Percentiles rank a stretch among this genome's conserved stretches.
Conservation (phyloP, 2,888 invertebrate species). For the Phengaris arion region DNA sequence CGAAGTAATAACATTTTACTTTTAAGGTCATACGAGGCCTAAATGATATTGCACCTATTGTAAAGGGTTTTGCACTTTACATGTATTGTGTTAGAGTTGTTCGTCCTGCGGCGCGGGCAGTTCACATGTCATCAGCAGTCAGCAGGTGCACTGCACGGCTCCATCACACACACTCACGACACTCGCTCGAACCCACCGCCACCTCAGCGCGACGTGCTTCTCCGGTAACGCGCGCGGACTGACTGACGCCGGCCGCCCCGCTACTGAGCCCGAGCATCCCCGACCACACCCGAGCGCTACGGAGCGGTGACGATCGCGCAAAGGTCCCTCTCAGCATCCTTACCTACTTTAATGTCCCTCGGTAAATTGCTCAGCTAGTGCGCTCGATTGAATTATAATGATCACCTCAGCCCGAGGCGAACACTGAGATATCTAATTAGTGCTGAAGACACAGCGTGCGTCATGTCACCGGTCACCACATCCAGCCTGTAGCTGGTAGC, state of each 20-base stretch:
- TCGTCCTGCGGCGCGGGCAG: background rate
- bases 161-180: slow-evolving; percentile 11
- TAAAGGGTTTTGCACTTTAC: background rate
- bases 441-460: too few species aligned
- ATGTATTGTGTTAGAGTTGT: slow-evolving; percentile 18
- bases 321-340: background rate
- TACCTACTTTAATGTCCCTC: background rate
- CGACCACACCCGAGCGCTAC: background rate
- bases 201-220: slow-evolving; percentile 2
- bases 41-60: background rate
- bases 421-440: background rate
- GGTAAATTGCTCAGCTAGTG: background rate
- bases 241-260: slow-evolving; percentile 24
- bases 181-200: background rate
- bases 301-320: background rate
- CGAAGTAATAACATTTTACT: background rate
- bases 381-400: slow-evolving; percentile 25
- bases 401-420: background rate
- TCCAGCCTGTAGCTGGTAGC: too few species aligned
- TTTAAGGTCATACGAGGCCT: slow-evolving; percentile 18
- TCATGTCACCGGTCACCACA: too few species aligned
- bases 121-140: slow-evolving; percentile 12
- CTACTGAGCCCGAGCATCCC: background rate
- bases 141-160: background rate
- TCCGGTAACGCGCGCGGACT: background rate